These are phyloP conservation scores for Macheiramphus alcinus DNA, from an alignment of 2,113 vertebrate genomes.

Conservation along the genomic window DNA sequence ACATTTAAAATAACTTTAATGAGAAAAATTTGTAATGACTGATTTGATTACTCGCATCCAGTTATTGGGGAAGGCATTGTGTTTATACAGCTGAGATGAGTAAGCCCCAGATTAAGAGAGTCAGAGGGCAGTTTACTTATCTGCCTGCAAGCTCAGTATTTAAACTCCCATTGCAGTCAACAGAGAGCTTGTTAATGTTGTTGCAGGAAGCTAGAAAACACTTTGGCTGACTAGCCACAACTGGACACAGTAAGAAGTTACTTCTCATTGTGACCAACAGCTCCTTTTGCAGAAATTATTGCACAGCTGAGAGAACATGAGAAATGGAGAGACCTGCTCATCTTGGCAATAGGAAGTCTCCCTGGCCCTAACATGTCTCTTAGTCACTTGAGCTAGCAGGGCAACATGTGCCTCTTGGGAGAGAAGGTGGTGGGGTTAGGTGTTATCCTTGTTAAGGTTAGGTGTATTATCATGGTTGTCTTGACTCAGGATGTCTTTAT, in stretches of 20 bases:
- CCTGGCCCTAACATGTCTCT: neutral
- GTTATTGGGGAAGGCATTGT: neutral
- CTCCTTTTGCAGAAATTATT: neutral
- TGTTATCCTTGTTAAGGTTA: neutral
- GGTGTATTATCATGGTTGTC: neutral
- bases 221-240: neutral
- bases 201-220: neutral
- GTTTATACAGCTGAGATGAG: neutral
- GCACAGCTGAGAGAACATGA: neutral
- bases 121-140: neutral
- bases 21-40: neutral
- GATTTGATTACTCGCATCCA: neutral
- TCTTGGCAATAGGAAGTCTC: neutral
- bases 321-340: neutral
- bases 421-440: neutral
- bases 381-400: neutral
- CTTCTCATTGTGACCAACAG: neutral
- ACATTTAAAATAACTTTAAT: neutral
- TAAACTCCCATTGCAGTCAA: neutral
- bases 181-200: neutral
- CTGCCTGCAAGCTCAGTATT: neutral
- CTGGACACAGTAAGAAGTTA: neutral
- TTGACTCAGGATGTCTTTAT: neutral
- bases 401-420: rapidly evolving
- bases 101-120: too few species aligned